Evolutionary conservation across 2,113 vertebrate genomes (phyloP), one percentile per base, ranked within the genome.

Genomic region (Panthera uncia): DNA sequence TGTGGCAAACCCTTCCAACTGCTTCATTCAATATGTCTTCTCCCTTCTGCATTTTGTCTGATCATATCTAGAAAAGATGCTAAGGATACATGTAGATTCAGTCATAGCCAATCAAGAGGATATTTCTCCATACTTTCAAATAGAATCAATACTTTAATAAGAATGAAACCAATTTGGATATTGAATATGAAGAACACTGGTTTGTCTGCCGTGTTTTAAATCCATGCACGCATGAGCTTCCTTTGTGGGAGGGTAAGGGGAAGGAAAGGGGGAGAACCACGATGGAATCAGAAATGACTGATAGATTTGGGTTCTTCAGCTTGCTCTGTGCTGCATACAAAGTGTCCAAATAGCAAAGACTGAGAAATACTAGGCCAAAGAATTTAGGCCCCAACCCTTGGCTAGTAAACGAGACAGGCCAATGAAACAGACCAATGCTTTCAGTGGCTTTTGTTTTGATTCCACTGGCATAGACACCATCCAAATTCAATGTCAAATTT

Each of bases 401-500:
- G 91, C 38, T 41, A 82, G 41, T 38, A 94, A 85, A 63, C 52
- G 48, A 33, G 79, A 69, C 50, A n/a, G 73, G 76, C 25, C 57
- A 68, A 19, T 66, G 91, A 78, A 71, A 36, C 27, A 88, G 76
- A 84, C 68, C 55, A 52, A 23, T 0, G 14, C 25, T 69, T 66
- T 69, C 48, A n/a, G 31, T 41, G 69, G 76, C 18, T 84, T 79
- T 31, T 74, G 38, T 79, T 45, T 89, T 38, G 25, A 80, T 78
- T 87, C 68, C 45, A 91, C 18, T 21, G 76, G 50, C 74, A 87
- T 8, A 87, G 74, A 81, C 68, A 74, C 16, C 21, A 80, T 96
- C 95, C 63, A 79, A 97, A 86, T 95, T 97, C 91, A 96, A 78
- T 79, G 93, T 96, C 89, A 48, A 94, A 93, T 88, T 98, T 36